phyloP scores from a whole-genome alignment of 1,140 invertebrate genomes.

The Drosophila persimilis region DNA sequence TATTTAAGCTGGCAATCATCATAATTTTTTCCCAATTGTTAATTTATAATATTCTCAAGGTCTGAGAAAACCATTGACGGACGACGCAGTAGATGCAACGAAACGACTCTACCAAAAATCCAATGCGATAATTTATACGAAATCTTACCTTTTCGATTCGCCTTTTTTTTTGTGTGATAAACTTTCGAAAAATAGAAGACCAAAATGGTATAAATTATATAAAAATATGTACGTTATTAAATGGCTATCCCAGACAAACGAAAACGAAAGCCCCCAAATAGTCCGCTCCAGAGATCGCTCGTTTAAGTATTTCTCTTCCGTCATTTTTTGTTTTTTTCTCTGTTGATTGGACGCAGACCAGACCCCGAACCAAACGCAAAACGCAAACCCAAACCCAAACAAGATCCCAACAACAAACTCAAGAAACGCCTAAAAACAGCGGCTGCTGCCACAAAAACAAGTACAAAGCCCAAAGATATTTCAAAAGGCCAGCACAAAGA shows the following conservation, averaged over 20 bases:
- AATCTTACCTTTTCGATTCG: conserved; percentile 28
- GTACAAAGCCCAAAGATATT: conserved; percentile 56
- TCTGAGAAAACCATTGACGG: conserved; percentile 29
- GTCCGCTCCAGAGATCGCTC: conserved; percentile 22
- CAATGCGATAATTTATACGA: conserved; percentile 14
- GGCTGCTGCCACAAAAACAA: conserved; percentile 50
- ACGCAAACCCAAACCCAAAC: conserved; percentile 36
- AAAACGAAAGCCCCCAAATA: conserved; percentile 59
- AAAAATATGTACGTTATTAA: conserved; percentile 55
- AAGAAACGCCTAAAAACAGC: conserved; percentile 66
- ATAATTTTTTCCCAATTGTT: conserved; percentile 37
- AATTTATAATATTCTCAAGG: conserved; percentile 58
- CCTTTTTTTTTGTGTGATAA: conserved; percentile 28
- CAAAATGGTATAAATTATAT: conserved; percentile 59
- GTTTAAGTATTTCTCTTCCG: conserved; percentile 30
- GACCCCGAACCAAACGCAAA: no score
- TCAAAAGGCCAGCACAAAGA: conserved; percentile 48
- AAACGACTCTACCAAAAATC: conserved; percentile 17
- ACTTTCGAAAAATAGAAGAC: conserved; percentile 51
- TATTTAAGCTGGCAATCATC: conserved; percentile 39
- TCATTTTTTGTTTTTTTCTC: conserved; percentile 13
- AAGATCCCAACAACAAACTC: conserved; percentile 36
- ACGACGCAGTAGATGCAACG: conserved; percentile 11
- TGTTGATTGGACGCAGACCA: conserved; percentile 1
- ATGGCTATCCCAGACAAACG: conserved; percentile 48